A percentile compares a stretch with the other conserved stretches of the same genome.
Evolutionary conservation across 1,140 invertebrate genomes (phyloP).

Genomic region (Agraylea sexmaculata): DNA sequence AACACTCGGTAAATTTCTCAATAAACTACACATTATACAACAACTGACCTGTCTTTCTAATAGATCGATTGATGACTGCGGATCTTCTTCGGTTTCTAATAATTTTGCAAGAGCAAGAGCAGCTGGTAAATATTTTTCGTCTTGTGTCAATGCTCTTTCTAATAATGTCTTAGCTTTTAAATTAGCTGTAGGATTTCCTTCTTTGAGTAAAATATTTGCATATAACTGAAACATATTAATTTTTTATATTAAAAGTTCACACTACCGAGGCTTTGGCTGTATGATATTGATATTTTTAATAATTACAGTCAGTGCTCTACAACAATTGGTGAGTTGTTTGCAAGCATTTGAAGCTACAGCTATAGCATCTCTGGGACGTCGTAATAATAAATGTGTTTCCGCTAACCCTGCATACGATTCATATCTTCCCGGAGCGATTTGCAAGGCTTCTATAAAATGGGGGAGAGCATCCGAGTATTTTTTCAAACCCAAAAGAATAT

Average conservation of each 20-base stretch:
- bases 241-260: background rate
- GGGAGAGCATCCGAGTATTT: slow-evolving; percentile 57
- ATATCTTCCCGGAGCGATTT: slow-evolving; percentile 42
- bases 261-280: background rate
- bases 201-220: slow-evolving; percentile 52
- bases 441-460: slow-evolving; percentile 61
- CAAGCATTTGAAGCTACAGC: slow-evolving; percentile 55
- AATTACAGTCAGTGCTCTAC: slow-evolving; percentile 55
- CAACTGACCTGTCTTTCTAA: slow-evolving; percentile 49
- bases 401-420: slow-evolving; percentile 63
- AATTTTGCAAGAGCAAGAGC: slow-evolving; percentile 53
- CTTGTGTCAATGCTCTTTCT: slow-evolving; percentile 53
- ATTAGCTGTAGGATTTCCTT: slow-evolving; percentile 44
- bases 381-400: slow-evolving; percentile 55
- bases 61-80: slow-evolving; percentile 42
- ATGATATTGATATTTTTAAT: too few species aligned
- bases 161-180: slow-evolving; percentile 51
- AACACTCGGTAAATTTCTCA: too few species aligned
- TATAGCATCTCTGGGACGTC: slow-evolving; percentile 54
- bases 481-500: slow-evolving; percentile 57
- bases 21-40: too few species aligned
- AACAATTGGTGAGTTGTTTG: slow-evolving; percentile 56
- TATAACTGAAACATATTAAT: slow-evolving; percentile 45
- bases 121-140: slow-evolving; percentile 51
- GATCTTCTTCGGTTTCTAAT: slow-evolving; percentile 44